These are phyloP conservation scores for Pentalonia nigronervosa DNA, from an alignment of 1,140 invertebrate genomes.

Conservation along the genomic window DNA sequence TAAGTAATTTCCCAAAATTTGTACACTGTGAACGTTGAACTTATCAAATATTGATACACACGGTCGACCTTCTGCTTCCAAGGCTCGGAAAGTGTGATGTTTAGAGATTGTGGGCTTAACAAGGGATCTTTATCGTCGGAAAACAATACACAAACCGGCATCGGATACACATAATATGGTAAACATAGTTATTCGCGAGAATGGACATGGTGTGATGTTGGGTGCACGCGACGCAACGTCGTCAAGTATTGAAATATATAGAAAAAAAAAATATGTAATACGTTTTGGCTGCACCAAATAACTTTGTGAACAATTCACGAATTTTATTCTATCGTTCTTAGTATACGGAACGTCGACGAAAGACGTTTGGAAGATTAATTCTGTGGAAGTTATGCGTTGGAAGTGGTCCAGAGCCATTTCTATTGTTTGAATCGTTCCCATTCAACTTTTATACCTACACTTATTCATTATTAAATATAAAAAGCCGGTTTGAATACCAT, in stretches of 20 bases:
- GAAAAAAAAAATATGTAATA: background rate
- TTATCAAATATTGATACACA: too few relatives aligned
- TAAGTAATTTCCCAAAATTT: too few relatives aligned
- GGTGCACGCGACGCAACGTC: background rate
- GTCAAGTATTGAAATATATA: background rate
- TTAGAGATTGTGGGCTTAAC: background rate
- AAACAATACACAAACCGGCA: background rate
- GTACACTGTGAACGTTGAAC: too few relatives aligned
- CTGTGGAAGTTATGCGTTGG: background rate
- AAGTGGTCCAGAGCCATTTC: background rate
- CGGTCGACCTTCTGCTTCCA: background rate
- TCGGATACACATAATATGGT: background rate
- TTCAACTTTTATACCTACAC: background rate
- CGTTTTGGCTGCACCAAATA: background rate
- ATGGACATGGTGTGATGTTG: background rate
- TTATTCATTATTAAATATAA: slow-evolving; percentile 11
- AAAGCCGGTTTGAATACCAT: background rate
- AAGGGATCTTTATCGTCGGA: background rate
- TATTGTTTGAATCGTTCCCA: background rate
- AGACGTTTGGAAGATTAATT: background rate
- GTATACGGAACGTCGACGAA: background rate
- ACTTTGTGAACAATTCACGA: background rate
- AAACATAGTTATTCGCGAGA: background rate
- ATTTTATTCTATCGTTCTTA: background rate
- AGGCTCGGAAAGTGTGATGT: background rate